Evolutionary conservation across 2,113 vertebrate genomes (phyloP).

Genomic region (Boleophthalmus pectinirostris): DNA sequence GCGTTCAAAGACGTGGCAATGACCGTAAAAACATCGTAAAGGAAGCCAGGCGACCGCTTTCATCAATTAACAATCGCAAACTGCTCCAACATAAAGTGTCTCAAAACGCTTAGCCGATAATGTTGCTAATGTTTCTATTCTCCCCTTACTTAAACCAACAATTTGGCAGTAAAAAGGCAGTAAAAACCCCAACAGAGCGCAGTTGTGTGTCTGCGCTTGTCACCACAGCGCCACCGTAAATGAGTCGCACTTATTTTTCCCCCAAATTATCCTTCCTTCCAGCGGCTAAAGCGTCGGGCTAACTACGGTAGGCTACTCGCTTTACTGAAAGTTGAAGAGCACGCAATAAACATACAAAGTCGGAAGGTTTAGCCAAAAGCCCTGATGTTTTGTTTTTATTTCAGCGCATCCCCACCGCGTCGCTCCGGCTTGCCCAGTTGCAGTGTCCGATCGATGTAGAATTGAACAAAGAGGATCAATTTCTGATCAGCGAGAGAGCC

Average conservation of each 20-base stretch:
- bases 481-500: slow-evolving; percentile 85
- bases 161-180: slow-evolving; percentile 37
- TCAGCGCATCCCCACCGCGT: slow-evolving; percentile 67
- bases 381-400: slow-evolving; percentile 39
- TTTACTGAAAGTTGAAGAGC: slow-evolving; percentile 75
- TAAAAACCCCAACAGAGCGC: slow-evolving; percentile 32
- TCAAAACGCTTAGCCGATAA: slow-evolving; percentile 46
- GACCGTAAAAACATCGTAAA: slow-evolving; percentile 47
- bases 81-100: slow-evolving; percentile 52
- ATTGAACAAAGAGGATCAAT: slow-evolving; percentile 97
- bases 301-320: slow-evolving; percentile 66
- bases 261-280: slow-evolving; percentile 69
- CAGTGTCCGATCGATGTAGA: slow-evolving; percentile 90
- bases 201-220: slow-evolving; percentile 52
- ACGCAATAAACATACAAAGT: slow-evolving; percentile 57
- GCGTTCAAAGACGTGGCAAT: slow-evolving; percentile 68
- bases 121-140: slow-evolving; percentile 50
- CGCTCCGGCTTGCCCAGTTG: slow-evolving; percentile 77
- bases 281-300: slow-evolving; percentile 72
- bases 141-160: slow-evolving; percentile 47
- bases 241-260: slow-evolving; percentile 71
- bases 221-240: slow-evolving; percentile 75
- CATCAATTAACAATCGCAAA: slow-evolving; percentile 31
- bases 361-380: slow-evolving; percentile 38
- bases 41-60: slow-evolving; percentile 36